phyloP scores from a whole-genome alignment of 2,888 invertebrate species.

The Papilio demoleus region DNA sequence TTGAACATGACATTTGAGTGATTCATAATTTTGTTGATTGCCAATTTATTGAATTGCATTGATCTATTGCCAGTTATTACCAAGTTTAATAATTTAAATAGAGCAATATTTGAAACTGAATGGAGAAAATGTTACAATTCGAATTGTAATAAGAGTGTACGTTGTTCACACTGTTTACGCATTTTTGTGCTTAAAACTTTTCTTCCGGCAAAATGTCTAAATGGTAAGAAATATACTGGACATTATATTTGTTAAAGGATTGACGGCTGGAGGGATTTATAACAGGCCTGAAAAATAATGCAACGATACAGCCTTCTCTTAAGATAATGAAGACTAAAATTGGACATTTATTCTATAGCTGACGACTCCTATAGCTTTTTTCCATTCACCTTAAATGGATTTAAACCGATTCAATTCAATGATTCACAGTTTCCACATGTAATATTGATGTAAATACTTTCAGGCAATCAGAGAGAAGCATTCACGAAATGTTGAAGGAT shows the following conservation, averaged over 20 bases:
- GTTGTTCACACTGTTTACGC: not conserved
- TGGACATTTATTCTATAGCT: not conserved
- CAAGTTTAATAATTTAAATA: not conserved
- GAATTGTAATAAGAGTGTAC: not conserved
- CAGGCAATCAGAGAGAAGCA: conserved; percentile 86
- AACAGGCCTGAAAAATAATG: not conserved
- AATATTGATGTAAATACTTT: conserved; percentile 33
- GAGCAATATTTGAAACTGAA: conserved; percentile 4
- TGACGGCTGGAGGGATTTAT: too few relatives aligned
- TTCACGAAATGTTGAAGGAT: conserved; percentile 94
- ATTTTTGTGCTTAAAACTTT: not conserved
- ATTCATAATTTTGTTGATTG: conserved; percentile 35
- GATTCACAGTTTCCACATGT: too few relatives aligned
- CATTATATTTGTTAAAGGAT: not conserved
- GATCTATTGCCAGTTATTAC: conserved; percentile 3
- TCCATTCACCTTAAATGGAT: not conserved
- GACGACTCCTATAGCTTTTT: not conserved
- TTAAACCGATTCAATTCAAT: not conserved
- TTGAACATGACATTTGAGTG: conserved; percentile 30
- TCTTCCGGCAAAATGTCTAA: conserved; percentile 64
- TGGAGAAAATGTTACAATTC: conserved; percentile 28
- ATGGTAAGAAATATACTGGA: conserved; percentile 59
- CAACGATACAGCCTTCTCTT: not conserved
- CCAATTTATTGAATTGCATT: not conserved
- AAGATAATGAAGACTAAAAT: not conserved